Evolutionary conservation across 2,797 vertebrate species (phyloP).

Genomic region (Glossophaga mutica): DNA sequence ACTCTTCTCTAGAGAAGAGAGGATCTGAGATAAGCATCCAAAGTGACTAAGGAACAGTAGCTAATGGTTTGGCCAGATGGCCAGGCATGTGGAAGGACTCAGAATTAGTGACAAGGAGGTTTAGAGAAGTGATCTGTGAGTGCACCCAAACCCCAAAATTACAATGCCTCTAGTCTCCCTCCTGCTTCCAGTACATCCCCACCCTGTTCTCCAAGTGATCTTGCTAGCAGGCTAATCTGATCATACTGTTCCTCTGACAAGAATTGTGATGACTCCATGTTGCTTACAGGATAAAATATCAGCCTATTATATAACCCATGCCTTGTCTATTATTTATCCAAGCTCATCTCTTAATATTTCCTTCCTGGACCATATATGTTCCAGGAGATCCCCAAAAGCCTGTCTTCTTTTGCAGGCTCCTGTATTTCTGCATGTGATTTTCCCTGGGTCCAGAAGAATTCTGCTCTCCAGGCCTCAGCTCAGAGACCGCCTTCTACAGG

Average conservation of each 20-base stretch:
- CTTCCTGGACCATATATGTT: background rate
- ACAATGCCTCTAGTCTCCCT: background rate
- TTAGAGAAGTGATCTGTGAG: background rate
- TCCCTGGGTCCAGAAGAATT: background rate
- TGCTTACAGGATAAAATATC: background rate
- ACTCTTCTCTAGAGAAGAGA: background rate
- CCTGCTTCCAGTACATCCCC: fast-evolving
- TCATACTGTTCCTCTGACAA: background rate
- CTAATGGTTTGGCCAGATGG: background rate
- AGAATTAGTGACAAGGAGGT: background rate
- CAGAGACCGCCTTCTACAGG: background rate
- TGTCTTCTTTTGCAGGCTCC: background rate
- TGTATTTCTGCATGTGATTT: background rate
- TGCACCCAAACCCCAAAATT: background rate
- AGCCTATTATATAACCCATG: no score
- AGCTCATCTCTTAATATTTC: background rate
- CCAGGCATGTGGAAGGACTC: background rate
- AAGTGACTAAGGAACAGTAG: background rate
- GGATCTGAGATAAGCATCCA: background rate
- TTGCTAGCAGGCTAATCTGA: background rate
- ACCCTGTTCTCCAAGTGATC: background rate
- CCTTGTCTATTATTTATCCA: background rate
- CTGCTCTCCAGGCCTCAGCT: background rate
- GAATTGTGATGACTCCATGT: background rate
- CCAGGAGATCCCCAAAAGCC: background rate